Evolutionary conservation across 2,888 invertebrate genomes (phyloP), one percentile per base, ranked within the genome.

Genomic region (Watsonalla cultraria): DNA sequence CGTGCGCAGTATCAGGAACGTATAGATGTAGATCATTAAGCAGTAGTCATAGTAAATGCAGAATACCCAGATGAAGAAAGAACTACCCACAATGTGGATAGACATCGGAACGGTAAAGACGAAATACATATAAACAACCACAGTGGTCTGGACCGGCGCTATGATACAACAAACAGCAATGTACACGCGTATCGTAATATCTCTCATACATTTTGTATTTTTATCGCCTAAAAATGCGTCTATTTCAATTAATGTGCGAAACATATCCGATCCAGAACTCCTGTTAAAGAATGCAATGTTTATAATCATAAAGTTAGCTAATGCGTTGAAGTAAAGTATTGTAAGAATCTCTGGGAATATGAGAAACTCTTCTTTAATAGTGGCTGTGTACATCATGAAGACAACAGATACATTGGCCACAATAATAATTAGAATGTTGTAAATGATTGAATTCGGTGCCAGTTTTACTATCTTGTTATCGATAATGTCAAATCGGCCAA

Each of bases 201-300:
- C 57, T 62, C 87, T 76, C 77, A 88, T 76, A 48, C 82, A 83
- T 47, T 66, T 69, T 0, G 86, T 85, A 57, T 84, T 76, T n/a
- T 74, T 58, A 1, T 67, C 60, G 9, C 84, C 85, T 0, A 88
- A 61, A 42, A 78, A 66, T 7, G 58, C 46, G 56, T 88, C 88
- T 0, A 85, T 74, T 45, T 83, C 70, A 7, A 84, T 74, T 49
- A 64, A 68, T 35, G 64, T 61, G 7, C 71, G 60, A 2, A 86
- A 58, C 0, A 86, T 53, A 0, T 68, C 60, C 0, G 71, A 52
- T 7, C 75, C 80, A 9, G 65, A 63, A 13, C 60, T 56, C 51
- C 70, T 68, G 45, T 82, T 79, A 0, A 63, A 51, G 48, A 82
- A 72, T 0, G 73, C 70, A 5, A 79, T 65, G 49, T 82, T 76